Evolutionary conservation across 1,140 invertebrate species (phyloP).

Genomic region (Dendroctonus valens): DNA sequence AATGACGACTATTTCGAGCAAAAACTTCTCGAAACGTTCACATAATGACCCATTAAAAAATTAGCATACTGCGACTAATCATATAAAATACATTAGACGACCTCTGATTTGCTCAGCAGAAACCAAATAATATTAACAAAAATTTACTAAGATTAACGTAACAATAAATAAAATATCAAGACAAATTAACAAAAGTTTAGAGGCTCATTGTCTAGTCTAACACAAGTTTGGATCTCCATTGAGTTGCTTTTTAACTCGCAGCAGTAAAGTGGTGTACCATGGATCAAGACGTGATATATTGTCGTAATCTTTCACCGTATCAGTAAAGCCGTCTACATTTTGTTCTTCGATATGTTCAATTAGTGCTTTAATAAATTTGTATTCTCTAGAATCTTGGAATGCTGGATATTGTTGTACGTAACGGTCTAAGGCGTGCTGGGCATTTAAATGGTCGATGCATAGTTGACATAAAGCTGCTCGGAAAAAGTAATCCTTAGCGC

Average conservation of each 20-base stretch:
- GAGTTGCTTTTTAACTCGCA: constrained; percentile 94
- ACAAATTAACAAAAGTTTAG: constrained; percentile 15
- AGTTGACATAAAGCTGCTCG: constrained; percentile 92
- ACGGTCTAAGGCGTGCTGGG: constrained; percentile 88
- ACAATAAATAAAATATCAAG: constrained; percentile 37
- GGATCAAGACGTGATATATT: constrained; percentile 95
- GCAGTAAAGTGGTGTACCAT: constrained; percentile 95
- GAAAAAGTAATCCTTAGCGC: constrained; percentile 98
- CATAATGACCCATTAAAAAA: no score
- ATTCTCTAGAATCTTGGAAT: constrained; percentile 96
- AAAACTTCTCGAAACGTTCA: no score
- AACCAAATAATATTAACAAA: no score
- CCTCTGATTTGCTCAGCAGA: no score
- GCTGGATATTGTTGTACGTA: constrained; percentile 94
- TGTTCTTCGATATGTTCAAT: constrained; percentile 92
- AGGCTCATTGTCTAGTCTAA: constrained; percentile 50
- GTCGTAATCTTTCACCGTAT: constrained; percentile 95
- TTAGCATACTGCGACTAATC: no score
- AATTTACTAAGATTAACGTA: constrained; percentile 11
- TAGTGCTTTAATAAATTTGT: constrained; percentile 89
- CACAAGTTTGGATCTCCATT: constrained; percentile 81
- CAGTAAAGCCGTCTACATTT: constrained; percentile 94
- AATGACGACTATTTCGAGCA: no score
- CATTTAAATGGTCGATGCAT: constrained; percentile 92
- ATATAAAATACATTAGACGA: no score